Conservation (phyloP, 1,140 invertebrate species). For the Helicoverpa zea region DNA sequence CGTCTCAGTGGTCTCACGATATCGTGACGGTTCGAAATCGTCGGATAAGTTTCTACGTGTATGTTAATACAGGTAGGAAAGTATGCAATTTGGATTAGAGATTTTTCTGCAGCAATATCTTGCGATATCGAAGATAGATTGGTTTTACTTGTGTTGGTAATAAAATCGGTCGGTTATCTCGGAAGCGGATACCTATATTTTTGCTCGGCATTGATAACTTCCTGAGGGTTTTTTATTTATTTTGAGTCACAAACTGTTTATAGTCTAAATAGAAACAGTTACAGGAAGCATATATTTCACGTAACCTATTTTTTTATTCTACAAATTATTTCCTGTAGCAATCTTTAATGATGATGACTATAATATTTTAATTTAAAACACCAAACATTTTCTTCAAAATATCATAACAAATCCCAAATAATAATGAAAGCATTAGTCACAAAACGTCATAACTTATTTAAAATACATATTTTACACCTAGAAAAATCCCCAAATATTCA, state of each 20-base stretch:
- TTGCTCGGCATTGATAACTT: not conserved
- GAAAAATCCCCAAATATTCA: not conserved
- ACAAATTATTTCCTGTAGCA: no score
- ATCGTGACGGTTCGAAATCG: conserved; percentile 16
- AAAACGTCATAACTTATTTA: no score
- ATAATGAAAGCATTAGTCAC: no score
- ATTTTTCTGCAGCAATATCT: not conserved
- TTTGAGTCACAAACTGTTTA: no score
- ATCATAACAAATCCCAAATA: no score
- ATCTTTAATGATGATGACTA: no score
- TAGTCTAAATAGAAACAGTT: no score
- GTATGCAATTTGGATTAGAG: conserved; percentile 6
- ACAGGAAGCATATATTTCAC: no score
- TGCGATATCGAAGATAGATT: not conserved
- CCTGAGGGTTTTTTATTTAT: no score
- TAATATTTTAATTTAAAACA: no score
- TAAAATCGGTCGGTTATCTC: not conserved
- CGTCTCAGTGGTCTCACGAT: not conserved
- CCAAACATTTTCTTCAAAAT: no score
- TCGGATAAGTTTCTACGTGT: conserved; percentile 14
- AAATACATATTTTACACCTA: not conserved
- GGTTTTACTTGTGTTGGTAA: not conserved
- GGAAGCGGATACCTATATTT: not conserved
- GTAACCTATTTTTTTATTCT: no score
- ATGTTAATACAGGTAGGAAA: conserved; percentile 21